Conservation (phyloP, 1,140 invertebrate species). For the Dolichoris vasculosae region DNA sequence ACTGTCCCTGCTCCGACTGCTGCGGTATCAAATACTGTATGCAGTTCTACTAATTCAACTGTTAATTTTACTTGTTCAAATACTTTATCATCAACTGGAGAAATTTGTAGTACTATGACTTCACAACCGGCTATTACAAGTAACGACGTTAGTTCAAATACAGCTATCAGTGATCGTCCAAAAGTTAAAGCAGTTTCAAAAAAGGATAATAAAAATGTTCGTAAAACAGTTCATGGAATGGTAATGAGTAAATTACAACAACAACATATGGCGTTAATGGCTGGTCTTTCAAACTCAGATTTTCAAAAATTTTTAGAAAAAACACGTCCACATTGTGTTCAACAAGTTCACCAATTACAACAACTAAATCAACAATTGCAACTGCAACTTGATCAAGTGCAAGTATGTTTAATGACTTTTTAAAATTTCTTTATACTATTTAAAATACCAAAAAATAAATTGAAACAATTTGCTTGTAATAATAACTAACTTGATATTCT, state of each 20-base stretch:
- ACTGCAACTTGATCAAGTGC: slow-evolving; percentile 71
- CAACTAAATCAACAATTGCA: slow-evolving; percentile 73
- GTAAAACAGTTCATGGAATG: slow-evolving; percentile 69
- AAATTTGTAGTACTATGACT: slow-evolving; percentile 45
- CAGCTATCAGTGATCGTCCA: slow-evolving; percentile 85
- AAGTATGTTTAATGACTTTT: slow-evolving; percentile 58
- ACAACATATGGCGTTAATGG: slow-evolving; percentile 65
- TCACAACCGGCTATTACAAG: slow-evolving; percentile 71
- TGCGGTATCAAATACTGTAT: slow-evolving; percentile 55
- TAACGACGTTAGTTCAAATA: slow-evolving; percentile 77
- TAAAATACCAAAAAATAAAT: too few species aligned
- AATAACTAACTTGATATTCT: too few species aligned
- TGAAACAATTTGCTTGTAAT: too few species aligned
- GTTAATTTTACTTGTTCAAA: slow-evolving; percentile 54
- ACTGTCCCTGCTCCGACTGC: slow-evolving; percentile 57
- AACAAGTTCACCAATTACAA: slow-evolving; percentile 71
- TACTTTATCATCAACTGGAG: background rate
- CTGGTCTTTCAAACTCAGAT: slow-evolving; percentile 68
- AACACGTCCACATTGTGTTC: slow-evolving; percentile 73
- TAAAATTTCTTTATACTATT: too few species aligned
- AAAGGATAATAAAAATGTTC: slow-evolving; percentile 81
- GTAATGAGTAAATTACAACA: slow-evolving; percentile 64
- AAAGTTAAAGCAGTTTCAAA: slow-evolving; percentile 87
- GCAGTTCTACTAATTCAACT: slow-evolving; percentile 52
- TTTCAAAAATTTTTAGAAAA: slow-evolving; percentile 70